These are phyloP conservation scores for Ptilonorhynchus violaceus DNA, from an alignment of 2,113 vertebrate species.

Conservation along the genomic window DNA sequence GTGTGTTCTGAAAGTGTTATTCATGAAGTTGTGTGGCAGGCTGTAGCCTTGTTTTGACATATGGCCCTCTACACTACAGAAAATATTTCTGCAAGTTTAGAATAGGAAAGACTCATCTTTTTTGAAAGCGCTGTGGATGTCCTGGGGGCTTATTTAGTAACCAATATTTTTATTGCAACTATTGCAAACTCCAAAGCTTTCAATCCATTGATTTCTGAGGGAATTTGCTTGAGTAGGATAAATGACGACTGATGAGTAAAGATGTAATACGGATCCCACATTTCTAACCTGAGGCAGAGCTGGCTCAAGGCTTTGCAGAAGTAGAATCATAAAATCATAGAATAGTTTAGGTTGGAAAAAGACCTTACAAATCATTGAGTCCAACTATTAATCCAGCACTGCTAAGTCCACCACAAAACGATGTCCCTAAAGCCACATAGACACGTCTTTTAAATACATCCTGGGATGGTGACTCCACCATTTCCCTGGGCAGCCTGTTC, in stretches of 20 bases:
- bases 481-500: background rate
- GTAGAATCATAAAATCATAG: background rate
- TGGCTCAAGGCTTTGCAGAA: background rate
- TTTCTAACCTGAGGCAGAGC: background rate
- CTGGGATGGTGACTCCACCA: background rate
- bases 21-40: background rate
- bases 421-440: background rate
- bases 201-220: background rate
- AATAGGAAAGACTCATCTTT: background rate
- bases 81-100: background rate
- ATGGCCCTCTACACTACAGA: background rate
- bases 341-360: background rate
- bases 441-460: background rate
- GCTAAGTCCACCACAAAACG: background rate
- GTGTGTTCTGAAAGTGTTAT: background rate
- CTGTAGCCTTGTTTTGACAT: background rate
- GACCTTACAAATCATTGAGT: background rate
- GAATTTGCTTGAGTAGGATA: background rate
- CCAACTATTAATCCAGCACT: background rate
- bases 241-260: background rate
- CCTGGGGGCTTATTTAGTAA: background rate
- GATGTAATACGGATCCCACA: background rate
- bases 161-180: background rate
- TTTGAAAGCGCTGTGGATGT: background rate
- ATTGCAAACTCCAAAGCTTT: background rate